Percentiles rank a stretch among this genome's conserved stretches.
Conservation (phyloP, 2,888 invertebrate genomes). For the Hartigia nigra region DNA sequence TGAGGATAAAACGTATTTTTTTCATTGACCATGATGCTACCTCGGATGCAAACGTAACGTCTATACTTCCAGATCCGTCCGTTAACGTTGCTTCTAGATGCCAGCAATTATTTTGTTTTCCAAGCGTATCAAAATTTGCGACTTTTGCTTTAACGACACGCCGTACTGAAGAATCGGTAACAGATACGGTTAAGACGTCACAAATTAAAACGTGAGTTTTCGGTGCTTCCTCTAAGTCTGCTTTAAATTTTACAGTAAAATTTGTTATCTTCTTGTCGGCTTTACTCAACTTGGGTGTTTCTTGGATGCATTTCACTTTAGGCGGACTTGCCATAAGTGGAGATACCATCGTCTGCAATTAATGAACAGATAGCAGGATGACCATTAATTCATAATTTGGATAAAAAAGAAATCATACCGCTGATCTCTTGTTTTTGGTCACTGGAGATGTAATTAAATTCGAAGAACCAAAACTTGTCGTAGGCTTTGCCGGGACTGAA, state of each 20-base stretch:
- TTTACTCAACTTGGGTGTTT: conserved; percentile 22
- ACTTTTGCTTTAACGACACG: conserved; percentile 71
- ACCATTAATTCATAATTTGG: not conserved
- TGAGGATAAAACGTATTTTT: not conserved
- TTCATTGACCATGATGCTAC: conserved; percentile 49
- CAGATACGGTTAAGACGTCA: conserved; percentile 38
- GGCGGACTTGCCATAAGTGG: conserved; percentile 5
- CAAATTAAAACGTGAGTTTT: conserved; percentile 46
- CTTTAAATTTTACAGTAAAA: conserved; percentile 30
- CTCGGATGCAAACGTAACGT: conserved; percentile 70
- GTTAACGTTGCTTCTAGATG: conserved; percentile 70
- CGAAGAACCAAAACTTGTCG: not conserved
- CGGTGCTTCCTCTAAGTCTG: conserved; percentile 9
- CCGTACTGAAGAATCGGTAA: conserved; percentile 19
- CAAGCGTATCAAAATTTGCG: conserved; percentile 70
- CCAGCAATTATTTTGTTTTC: conserved; percentile 69
- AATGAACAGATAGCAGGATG: not conserved
- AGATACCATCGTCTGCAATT: not conserved
- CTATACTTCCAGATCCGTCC: conserved; percentile 70
- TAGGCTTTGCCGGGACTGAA: not conserved
- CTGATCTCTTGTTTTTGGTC: conserved; percentile 25
- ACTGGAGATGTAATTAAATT: not conserved
- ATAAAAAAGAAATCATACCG: conserved; percentile 14
- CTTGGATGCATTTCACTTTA: conserved; percentile 38
- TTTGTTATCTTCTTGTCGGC: conserved; percentile 39